Percentiles rank a stretch among this genome's conserved stretches.
Evolutionary conservation across 2,888 invertebrate genomes (phyloP).

Genomic region (Polietes domitor): DNA sequence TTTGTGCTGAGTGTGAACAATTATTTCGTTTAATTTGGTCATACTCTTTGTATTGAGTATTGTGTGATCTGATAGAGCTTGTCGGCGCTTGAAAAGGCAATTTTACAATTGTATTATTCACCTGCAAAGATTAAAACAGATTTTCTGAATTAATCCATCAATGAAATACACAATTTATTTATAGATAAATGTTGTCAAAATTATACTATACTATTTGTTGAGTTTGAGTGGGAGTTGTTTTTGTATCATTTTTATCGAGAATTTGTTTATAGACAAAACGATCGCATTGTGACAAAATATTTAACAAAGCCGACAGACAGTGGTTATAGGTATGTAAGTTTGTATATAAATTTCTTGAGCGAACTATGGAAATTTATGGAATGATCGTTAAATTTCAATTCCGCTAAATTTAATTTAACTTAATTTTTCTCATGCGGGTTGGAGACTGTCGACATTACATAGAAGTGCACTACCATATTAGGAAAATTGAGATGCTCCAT

Average conservation of each 20-base stretch:
- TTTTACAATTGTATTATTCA: slow-evolving; percentile 28
- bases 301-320: not conserved
- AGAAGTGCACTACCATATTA: too few species aligned
- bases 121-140: not conserved
- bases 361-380: too few species aligned
- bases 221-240: slow-evolving; percentile 32
- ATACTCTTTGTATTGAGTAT: not conserved
- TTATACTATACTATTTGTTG: not conserved
- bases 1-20: slow-evolving; percentile 11
- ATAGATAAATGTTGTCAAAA: slow-evolving; percentile 18
- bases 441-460: too few species aligned
- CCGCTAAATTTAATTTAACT: too few species aligned
- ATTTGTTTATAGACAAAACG: slow-evolving; percentile 56
- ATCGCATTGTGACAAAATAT: slow-evolving; percentile 19
- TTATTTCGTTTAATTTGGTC: slow-evolving; percentile 9
- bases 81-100: slow-evolving; percentile 15
- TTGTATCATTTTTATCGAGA: not conserved
- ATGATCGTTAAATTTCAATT: too few species aligned
- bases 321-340: too few species aligned
- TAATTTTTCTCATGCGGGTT: too few species aligned
- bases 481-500: too few species aligned
- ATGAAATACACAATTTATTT: slow-evolving; percentile 49
- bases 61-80: not conserved
- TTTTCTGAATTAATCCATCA: slow-evolving; percentile 32
- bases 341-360: too few species aligned